phyloP scores from a whole-genome alignment of 2,113 vertebrate genomes.

The Himantopus leucocephalus region DNA sequence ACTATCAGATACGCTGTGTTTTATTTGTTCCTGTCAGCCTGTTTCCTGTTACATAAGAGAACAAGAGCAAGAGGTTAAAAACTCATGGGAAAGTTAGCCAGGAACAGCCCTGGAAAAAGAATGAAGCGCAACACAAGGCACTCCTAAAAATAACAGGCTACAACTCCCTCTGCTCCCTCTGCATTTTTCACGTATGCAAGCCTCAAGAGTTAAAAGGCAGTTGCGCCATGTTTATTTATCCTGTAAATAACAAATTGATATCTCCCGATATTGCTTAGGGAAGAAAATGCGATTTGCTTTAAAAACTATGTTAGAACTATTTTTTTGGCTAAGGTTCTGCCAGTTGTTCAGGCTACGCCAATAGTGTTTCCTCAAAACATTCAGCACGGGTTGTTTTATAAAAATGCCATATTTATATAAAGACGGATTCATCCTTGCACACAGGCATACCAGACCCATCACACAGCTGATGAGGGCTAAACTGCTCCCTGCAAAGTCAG shows the following conservation, averaged over 20 bases:
- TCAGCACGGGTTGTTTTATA: not conserved
- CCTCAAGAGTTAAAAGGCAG: not conserved
- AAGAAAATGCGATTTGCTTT: not conserved
- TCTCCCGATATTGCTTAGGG: not conserved
- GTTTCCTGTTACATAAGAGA: slow-evolving; percentile 85
- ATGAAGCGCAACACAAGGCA: slow-evolving; percentile 67
- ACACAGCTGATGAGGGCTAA: not conserved
- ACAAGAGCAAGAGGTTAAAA: slow-evolving; percentile 89
- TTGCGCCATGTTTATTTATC: not conserved
- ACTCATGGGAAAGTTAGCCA: slow-evolving; percentile 86
- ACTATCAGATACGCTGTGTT: slow-evolving; percentile 73
- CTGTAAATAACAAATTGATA: not conserved
- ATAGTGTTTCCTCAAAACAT: not conserved
- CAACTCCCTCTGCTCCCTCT: slow-evolving; percentile 61
- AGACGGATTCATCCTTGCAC: not conserved
- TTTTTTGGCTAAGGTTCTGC: not conserved
- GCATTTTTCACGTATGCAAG: slow-evolving; percentile 19
- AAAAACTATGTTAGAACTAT: not conserved
- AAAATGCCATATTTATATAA: not conserved
- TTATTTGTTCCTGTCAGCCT: slow-evolving; percentile 85
- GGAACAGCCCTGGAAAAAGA: slow-evolving; percentile 75
- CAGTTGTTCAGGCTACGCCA: not conserved
- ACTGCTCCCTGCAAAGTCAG: not conserved
- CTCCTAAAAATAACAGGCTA: slow-evolving; percentile 79
- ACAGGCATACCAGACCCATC: not conserved